Evolutionary conservation across 2,113 vertebrate species (phyloP).

Genomic region (Trachemys scripta): DNA sequence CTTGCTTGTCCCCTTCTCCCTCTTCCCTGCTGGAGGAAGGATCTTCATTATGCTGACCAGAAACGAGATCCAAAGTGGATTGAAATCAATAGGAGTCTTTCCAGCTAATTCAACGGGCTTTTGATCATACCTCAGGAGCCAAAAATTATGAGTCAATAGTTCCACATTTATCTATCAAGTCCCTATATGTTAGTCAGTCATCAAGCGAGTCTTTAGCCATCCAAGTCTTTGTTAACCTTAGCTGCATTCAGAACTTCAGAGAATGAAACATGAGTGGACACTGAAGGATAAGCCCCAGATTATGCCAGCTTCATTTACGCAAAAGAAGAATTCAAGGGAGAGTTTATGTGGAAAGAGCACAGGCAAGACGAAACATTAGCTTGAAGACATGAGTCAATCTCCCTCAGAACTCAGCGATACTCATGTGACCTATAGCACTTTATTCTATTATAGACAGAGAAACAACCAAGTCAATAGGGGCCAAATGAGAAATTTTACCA

Average conservation of each 20-base stretch:
- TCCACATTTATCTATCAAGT: not conserved
- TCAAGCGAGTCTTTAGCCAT: not conserved
- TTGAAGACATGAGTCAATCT: not conserved
- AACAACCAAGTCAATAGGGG: too few species aligned
- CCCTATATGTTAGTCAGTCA: not conserved
- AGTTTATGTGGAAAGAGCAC: not conserved
- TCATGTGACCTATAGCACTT: not conserved
- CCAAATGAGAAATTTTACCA: too few species aligned
- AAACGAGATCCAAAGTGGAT: not conserved
- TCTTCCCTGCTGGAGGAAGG: not conserved
- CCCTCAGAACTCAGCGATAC: not conserved
- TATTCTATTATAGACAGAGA: not conserved
- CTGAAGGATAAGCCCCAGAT: not conserved
- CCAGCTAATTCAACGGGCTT: not conserved
- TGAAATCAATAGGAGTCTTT: not conserved
- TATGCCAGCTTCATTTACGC: not conserved
- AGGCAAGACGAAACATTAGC: not conserved
- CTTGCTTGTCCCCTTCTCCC: not conserved
- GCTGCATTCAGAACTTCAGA: not conserved
- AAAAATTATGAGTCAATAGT: not conserved
- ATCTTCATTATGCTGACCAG: not conserved
- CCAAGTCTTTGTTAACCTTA: not conserved
- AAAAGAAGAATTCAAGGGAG: not conserved
- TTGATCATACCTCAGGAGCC: not conserved
- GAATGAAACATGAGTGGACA: not conserved